These are phyloP conservation scores for Chlorodrepanis virens DNA, from an alignment of 2,113 vertebrate genomes.

Conservation along the genomic window DNA sequence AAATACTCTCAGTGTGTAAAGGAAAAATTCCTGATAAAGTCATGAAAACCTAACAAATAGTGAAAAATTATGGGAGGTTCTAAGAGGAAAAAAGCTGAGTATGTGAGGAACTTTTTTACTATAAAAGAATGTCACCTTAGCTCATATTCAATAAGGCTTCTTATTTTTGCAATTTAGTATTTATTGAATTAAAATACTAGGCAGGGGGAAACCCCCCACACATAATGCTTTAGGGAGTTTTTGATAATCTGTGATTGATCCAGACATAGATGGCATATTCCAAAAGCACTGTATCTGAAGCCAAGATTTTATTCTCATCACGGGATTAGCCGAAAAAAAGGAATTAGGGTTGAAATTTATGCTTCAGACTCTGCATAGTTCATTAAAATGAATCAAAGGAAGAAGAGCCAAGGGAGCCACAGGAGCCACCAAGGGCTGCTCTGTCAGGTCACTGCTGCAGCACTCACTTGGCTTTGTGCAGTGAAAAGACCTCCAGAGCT, in stretches of 20 bases:
- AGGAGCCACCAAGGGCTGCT: background rate
- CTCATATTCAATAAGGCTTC: background rate
- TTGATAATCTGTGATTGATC: background rate
- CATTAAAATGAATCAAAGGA: conserved; percentile 15
- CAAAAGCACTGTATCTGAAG: background rate
- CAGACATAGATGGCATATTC: background rate
- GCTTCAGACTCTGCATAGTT: background rate
- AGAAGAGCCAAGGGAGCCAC: background rate
- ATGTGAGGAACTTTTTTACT: background rate
- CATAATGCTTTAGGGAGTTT: background rate
- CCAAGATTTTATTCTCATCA: background rate
- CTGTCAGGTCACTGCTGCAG: background rate
- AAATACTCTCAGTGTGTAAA: background rate
- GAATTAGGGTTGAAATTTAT: background rate
- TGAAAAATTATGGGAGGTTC: background rate
- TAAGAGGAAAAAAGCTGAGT: background rate
- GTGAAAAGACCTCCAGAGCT: background rate
- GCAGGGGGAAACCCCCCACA: accelerated
- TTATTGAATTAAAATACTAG: background rate
- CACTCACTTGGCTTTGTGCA: accelerated
- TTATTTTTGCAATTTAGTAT: background rate
- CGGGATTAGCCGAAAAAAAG: background rate
- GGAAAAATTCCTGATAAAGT: background rate
- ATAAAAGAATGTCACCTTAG: background rate
- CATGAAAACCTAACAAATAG: background rate